These are phyloP conservation scores for Oscheius sp. DNA, from an alignment of 2,888 invertebrate species.

Conservation along the genomic window DNA sequence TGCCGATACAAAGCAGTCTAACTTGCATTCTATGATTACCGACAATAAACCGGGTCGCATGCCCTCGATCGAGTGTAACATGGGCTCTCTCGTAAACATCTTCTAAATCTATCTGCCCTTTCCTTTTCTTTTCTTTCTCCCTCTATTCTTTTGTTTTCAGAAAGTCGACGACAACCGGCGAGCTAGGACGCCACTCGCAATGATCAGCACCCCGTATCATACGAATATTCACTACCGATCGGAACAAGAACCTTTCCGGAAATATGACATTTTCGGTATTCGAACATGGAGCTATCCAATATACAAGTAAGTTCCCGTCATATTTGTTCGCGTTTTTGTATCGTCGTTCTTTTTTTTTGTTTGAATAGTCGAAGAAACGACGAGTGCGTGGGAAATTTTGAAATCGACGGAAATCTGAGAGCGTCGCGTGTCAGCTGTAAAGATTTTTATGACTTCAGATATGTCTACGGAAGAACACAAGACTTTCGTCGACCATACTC, in stretches of 20 bases:
- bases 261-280: conserved; percentile 69
- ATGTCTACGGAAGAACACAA: conserved; percentile 66
- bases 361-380: too few species aligned
- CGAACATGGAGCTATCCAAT: conserved; percentile 70
- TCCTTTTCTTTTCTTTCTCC: not conserved
- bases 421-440: too few species aligned
- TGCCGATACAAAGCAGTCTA: conserved; percentile 2
- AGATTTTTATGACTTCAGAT: conserved; percentile 57
- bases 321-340: not conserved
- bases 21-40: not conserved
- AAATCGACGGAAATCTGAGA: not conserved
- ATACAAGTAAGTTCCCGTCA: conserved; percentile 56
- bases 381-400: not conserved
- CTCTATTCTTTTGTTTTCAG: conserved; percentile 14
- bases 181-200: conserved; percentile 60
- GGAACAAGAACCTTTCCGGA: conserved; percentile 46
- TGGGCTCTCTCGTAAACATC: conserved; percentile 3
- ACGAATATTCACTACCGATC: conserved; percentile 58
- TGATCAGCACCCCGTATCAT: conserved; percentile 66
- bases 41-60: conserved; percentile 11
- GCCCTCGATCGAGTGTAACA: conserved; percentile 14
- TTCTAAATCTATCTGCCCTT: conserved; percentile 10
- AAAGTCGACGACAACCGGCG: conserved; percentile 46
- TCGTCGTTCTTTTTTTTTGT: conserved; percentile 4
- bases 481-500: conserved; percentile 66